Evolutionary conservation across 1,140 invertebrate species (phyloP).

Genomic region (Apolygus lucorum): DNA sequence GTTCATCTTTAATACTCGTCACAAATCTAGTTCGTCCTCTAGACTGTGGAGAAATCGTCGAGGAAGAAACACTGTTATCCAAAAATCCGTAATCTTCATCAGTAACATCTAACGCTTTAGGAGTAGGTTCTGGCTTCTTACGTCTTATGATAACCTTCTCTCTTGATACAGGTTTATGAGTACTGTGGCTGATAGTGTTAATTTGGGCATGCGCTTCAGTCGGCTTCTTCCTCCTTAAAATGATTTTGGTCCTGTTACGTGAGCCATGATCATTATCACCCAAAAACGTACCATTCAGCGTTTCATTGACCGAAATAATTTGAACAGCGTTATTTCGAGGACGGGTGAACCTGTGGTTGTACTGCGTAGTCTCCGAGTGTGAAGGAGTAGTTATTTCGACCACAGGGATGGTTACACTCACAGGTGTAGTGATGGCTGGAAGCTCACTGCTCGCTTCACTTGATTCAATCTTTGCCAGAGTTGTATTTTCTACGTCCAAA

Average conservation of each 20-base stretch:
- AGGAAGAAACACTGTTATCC: conserved; percentile 3
- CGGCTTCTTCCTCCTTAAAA: conserved; percentile 8
- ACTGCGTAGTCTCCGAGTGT: no score
- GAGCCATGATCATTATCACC: not conserved
- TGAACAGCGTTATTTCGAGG: not conserved
- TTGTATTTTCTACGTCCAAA: no score
- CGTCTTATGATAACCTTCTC: not conserved
- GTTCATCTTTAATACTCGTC: not conserved
- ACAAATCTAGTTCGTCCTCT: conserved; percentile 13
- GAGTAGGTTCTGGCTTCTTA: not conserved
- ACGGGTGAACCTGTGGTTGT: not conserved
- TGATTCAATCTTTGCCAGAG: no score
- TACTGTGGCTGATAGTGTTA: not conserved
- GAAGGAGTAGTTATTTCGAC: not conserved
- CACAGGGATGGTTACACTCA: not conserved
- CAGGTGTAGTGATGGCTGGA: not conserved
- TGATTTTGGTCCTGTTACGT: conserved; percentile 11
- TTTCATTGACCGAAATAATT: not conserved
- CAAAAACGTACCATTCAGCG: not conserved
- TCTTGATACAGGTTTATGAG: not conserved
- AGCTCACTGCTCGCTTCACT: not conserved
- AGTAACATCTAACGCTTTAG: not conserved
- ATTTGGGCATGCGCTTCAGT: not conserved
- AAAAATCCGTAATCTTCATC: conserved; percentile 9
- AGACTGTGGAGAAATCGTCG: not conserved